Base-by-base conservation (phyloP, 2,888 invertebrate species). In the Ochropleura plecta region DNA sequence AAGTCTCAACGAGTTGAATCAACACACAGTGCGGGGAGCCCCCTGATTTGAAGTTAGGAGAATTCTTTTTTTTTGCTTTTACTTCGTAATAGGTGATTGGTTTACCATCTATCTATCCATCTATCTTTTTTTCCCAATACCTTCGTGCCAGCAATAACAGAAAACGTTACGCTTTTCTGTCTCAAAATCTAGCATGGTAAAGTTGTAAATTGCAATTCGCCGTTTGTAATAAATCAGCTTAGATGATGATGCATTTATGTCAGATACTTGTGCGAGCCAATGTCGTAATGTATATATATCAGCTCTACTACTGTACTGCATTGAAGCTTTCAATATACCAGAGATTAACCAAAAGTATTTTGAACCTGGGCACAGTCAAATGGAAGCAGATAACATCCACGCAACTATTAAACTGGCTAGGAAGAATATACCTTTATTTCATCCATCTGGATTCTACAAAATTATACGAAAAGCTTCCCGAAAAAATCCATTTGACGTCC, bases 301-400 rank as follows among this genome's bases (percentile, higher is more conserved):
- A 44, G 75, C 81, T 69, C 62, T 81, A 69, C 63, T 81, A 66
- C 64, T 82, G 67, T 81, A 80, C 66, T 81, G 76, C 59, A 60
- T 71, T 66, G 67, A 78, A 64, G 5, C 49, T 72, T 69, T 81
- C 57, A 63, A 78, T 69, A 78, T 78, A 76, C 78, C 80, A 73
- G 78, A 78, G 63, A 82, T 82, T 68, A 82, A 76, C 68, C 73
- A 81, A 66, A 78, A 82, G 66, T 81, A 81, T 74, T 81, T 81
- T 72, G 81, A 69, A 68, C 79, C 74, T 66, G 79, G 73, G 44
- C 77, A 81, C 51, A 79, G 72, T 74, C 70, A 79, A 77, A 73
- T 79, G 76, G 74, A 83, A 70, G 75, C 75, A 71, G 80, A 80
- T 63, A 74, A 80, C 53, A 80, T 82, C 44, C 80, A 82, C 63